Evolutionary conservation across 53 echinoderm and acorn worm species (phyloP), one percentile per base, ranked within the genome.

Genomic region (Glandiceps talaboti): DNA sequence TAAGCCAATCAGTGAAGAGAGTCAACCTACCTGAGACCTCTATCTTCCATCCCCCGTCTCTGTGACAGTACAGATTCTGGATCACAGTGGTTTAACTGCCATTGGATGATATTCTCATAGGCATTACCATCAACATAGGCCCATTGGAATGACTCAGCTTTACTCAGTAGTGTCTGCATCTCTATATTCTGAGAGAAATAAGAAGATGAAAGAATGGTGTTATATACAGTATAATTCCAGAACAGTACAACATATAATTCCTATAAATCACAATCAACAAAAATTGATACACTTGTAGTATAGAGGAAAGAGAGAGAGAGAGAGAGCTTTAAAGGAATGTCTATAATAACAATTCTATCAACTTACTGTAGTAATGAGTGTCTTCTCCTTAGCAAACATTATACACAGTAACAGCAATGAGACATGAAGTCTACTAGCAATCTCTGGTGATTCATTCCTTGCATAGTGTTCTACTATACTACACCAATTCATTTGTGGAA

Each of bases 81-180:
- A 73, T 93, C 85, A 77, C 91, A 87, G 85, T 87, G 83, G 74
- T 87, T 90, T 26, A 93, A 79, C 74, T 93, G 97, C 93, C 97
- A 93, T 81, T 86, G 83, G 74, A 86, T 83, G 29, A 93, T 92
- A 29, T 81, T 78, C 74, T 91, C 81, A 76, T 87, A 96, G 82
- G 89, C 88, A 30, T 76, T 82, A 28, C 75, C 86, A 30, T 96
- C 93, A 27, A 93, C 75, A 29, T 79, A 80, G 32, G 86, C 85
- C 93, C 93, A 93, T 30, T 89, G 87, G n/a, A 90, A 91, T 28
- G 88, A 81, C 33, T 91, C 89, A 0, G 91, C 87, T 45, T 88
- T 91, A 14, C 87, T 86, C 28, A 96, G 82, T 12, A 96, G 87
- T 14, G 88, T 85, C 33, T 85, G 88, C 82, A 96, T 76, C 28